Conservation (phyloP, 2,797 vertebrate genomes). For the Triplophysa bombifrons region DNA sequence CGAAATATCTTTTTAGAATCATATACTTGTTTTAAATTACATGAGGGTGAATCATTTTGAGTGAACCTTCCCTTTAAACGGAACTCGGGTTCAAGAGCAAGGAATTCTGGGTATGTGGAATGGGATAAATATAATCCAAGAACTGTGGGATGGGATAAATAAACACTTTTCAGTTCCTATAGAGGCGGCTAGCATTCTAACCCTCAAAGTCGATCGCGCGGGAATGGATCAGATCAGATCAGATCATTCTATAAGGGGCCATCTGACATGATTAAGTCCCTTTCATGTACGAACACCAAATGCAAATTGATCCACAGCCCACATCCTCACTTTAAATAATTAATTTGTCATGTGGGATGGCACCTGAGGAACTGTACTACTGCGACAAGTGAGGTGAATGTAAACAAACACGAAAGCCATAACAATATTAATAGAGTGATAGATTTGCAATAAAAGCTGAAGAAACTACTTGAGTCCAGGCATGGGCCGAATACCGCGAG, state of each 20-base stretch:
- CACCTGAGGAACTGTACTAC: slow-evolving; percentile 17
- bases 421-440: not conserved
- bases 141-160: not conserved
- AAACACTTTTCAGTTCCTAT: not conserved
- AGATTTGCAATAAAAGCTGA: not conserved
- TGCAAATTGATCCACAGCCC: slow-evolving; percentile 62
- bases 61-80: not conserved
- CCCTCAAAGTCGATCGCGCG: slow-evolving; percentile 16
- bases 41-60: no score
- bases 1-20: no score
- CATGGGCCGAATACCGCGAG: no score
- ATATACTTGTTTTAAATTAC: no score
- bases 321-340: slow-evolving; percentile 65
- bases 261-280: slow-evolving; percentile 32
- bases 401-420: slow-evolving; percentile 12
- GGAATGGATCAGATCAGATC: not conserved
- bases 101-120: not conserved
- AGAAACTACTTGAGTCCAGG: not conserved
- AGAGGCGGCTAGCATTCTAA: slow-evolving; percentile 14
- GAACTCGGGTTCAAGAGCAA: slow-evolving; percentile 3
- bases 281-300: slow-evolving; percentile 38
- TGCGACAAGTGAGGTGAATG: slow-evolving; percentile 30
- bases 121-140: not conserved
- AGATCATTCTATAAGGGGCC: not conserved
- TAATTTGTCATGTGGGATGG: slow-evolving; percentile 45